A percentile compares a stretch with the other conserved stretches of the same genome.
Evolutionary conservation across 2,888 invertebrate genomes (phyloP).

Genomic region (Drosophila sordidula): DNA sequence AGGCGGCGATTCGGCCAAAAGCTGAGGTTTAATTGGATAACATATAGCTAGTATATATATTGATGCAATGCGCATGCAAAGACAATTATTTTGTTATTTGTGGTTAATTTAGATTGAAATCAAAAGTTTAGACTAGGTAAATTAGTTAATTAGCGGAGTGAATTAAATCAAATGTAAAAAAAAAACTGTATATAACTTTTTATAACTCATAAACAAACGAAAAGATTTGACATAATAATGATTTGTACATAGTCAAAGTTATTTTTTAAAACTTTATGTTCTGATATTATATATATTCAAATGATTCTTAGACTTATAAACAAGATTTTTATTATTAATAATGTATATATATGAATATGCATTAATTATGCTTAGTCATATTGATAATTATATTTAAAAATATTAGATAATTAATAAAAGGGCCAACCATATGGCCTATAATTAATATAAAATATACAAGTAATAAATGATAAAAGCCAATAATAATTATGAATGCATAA

Average conservation of each 20-base stretch:
- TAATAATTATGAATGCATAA: not conserved
- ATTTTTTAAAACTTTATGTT: too few species aligned
- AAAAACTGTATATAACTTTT: not conserved
- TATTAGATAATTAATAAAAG: conserved; percentile 17
- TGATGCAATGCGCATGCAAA: conserved; percentile 31
- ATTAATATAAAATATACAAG: not conserved
- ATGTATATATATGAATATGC: not conserved
- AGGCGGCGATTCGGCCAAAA: conserved; percentile 36
- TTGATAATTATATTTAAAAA: conserved; percentile 3
- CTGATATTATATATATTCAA: too few species aligned
- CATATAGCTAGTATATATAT: conserved; percentile 29
- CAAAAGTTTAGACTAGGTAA: not conserved
- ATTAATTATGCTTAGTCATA: not conserved
- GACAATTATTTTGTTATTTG: conserved; percentile 39
- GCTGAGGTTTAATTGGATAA: conserved; percentile 45
- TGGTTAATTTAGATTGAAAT: conserved; percentile 22
- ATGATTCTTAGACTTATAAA: too few species aligned
- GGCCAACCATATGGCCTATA: not conserved
- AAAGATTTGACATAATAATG: too few species aligned
- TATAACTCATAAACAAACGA: too few species aligned
- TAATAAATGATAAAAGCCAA: conserved; percentile 7
- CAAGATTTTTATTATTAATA: too few species aligned
- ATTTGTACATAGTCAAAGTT: too few species aligned
- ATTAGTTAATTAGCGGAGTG: not conserved
- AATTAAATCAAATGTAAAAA: not conserved